Evolutionary conservation across 2,797 vertebrate genomes (phyloP), one percentile per base, ranked within the genome.

Genomic region (Tokudaia muenninki): DNA sequence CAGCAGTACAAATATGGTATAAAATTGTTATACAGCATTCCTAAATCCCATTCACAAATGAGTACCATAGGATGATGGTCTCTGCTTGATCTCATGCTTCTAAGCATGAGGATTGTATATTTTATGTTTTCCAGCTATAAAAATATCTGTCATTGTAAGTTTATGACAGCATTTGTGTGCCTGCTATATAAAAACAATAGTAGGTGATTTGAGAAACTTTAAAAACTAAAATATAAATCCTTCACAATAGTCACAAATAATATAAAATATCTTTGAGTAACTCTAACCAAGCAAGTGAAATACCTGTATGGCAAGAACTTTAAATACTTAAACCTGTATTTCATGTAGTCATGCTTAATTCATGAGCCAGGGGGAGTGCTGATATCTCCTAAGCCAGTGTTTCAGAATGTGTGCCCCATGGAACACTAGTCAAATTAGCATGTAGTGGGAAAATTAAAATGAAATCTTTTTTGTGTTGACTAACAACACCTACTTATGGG

Each of bases 41-140:
- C 93, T 72, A 87, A 83, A 44, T 90, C 63, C 21, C 22, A 80
- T 41, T n/a, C 34, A n/a, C 52, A 94, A 88, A 41, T 87, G 72
- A 7, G 34, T 6, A 83, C 84, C 74, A 50, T 8, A 89, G 44
- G 61, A 87, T 83, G 67, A 63, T 93, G 44, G 47, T 82, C 29
- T 87, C 57, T 95, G 86, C 50, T 86, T 90, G 55, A 88, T 44
- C 1, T 94, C 61, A 16, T 93, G 24, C 55, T 97, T 79, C 61
- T 47, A 94, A 83, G 21, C 84, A 55, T 57, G 31, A 57, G 6
- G 74, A 83, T 37, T 87, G 2, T 12, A 31, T 78, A 94, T 87
- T 92, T 97, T 65, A 91, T 59, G 4, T 19, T 87, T 90, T 52
- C 29, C 41, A 47, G 19, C 6, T 83, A 34, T 67, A 57, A 91